These are phyloP conservation scores for Ovis aries DNA, from an alignment of 2,113 vertebrate genomes.

Conservation along the genomic window DNA sequence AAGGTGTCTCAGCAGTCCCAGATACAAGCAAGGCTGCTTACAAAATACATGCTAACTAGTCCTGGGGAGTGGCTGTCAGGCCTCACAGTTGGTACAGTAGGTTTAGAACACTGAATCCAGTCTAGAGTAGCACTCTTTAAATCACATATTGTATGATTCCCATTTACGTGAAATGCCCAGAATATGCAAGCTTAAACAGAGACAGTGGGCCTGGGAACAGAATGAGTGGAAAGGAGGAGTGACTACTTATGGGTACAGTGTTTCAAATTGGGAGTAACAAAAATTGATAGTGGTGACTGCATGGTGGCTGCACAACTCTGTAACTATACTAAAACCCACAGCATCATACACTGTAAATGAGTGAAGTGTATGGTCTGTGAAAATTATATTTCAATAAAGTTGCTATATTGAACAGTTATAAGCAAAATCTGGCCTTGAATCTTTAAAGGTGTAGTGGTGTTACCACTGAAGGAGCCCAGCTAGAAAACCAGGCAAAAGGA, in stretches of 20 bases:
- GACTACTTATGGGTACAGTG: fast-evolving
- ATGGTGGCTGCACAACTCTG: neutral
- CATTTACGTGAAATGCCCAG: neutral
- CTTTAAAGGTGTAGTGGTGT: neutral
- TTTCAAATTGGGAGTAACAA: neutral
- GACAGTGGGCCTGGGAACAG: neutral
- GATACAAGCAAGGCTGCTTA: constrained; percentile 17
- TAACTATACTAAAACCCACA: neutral
- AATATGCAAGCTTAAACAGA: neutral
- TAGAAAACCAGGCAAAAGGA: neutral
- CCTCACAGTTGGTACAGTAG: neutral
- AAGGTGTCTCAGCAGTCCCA: neutral
- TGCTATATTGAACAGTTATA: neutral
- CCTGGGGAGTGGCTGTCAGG: neutral
- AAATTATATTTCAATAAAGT: neutral
- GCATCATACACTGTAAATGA: neutral
- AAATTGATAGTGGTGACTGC: neutral
- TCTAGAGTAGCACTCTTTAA: neutral
- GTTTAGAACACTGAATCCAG: neutral
- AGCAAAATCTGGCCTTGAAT: neutral
- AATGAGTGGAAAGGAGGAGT: neutral
- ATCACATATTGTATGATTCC: neutral
- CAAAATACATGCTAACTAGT: neutral
- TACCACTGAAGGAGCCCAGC: neutral
- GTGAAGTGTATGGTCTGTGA: neutral